These are phyloP conservation scores for Turritopsis dohrnii DNA, from an alignment of 30 jellyfish, hydroid and myxozoan species.

Conservation along the genomic window DNA sequence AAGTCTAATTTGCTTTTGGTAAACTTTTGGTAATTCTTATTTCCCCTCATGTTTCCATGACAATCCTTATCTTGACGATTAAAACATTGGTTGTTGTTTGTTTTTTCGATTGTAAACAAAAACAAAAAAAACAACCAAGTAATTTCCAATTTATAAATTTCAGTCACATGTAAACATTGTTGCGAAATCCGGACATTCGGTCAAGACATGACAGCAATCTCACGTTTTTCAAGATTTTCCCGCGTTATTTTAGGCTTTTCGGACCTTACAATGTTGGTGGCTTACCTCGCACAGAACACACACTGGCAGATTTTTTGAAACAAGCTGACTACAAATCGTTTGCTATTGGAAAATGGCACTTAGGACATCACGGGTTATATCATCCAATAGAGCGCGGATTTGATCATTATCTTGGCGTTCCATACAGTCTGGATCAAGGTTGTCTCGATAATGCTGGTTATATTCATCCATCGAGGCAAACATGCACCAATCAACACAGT, in stretches of 20 bases:
- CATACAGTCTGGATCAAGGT: conserved; percentile 22
- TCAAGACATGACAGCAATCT: too few species aligned
- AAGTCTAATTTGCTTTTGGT: background rate
- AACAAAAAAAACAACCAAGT: too few species aligned
- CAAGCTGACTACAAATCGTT: background rate
- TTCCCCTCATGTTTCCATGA: too few species aligned
- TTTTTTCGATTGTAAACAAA: too few species aligned
- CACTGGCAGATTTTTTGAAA: conserved; percentile 1
- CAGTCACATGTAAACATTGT: too few species aligned
- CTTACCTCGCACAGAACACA: background rate
- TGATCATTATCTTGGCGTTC: conserved; percentile 24
- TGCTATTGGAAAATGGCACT: conserved; percentile 25
- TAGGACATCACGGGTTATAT: background rate
- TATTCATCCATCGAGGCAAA: background rate
- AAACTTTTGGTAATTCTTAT: too few species aligned
- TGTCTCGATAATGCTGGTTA: conserved; percentile 7
- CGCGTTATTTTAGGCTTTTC: conserved; percentile 8
- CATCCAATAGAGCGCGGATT: conserved; percentile 18
- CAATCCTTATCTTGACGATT: too few species aligned
- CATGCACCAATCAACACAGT: background rate
- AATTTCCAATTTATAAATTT: too few species aligned
- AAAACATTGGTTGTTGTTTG: too few species aligned
- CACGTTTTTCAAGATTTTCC: too few species aligned
- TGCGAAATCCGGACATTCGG: too few species aligned
- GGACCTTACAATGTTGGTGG: conserved; percentile 16